Evolutionary conservation across 2,113 vertebrate species (phyloP).

Genomic region (Eclectus roratus): DNA sequence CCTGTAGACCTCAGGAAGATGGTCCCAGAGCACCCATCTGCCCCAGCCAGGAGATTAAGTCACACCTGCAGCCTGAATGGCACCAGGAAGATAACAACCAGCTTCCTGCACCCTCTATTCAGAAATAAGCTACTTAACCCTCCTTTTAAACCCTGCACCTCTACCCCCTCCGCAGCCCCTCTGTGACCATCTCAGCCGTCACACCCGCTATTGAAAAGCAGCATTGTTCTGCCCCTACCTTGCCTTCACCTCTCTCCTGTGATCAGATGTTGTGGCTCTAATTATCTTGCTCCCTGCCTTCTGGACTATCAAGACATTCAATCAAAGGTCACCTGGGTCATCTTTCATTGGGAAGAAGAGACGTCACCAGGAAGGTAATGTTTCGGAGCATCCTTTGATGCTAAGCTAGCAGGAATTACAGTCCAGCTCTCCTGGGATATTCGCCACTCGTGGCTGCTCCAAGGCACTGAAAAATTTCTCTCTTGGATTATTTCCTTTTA

Average conservation of each 20-base stretch:
- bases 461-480: background rate
- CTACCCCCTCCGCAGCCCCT: background rate
- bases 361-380: slow-evolving; percentile 51
- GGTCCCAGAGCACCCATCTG: background rate
- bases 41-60: slow-evolving; percentile 15
- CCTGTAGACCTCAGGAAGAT: background rate
- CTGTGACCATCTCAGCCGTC: background rate
- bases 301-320: slow-evolving; percentile 58
- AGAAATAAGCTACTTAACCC: slow-evolving; percentile 60
- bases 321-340: slow-evolving; percentile 62
- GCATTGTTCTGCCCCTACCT: slow-evolving; percentile 57
- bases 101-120: slow-evolving; percentile 46
- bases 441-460: background rate
- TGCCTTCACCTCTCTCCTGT: slow-evolving; percentile 59
- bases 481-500: background rate
- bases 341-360: slow-evolving; percentile 58
- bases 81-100: background rate
- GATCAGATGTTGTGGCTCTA: slow-evolving; percentile 58
- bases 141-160: background rate
- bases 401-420: slow-evolving; percentile 44
- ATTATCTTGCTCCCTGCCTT: slow-evolving; percentile 56
- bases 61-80: slow-evolving; percentile 52
- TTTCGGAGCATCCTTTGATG: slow-evolving; percentile 66
- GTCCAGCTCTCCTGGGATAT: background rate
- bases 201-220: slow-evolving; percentile 56